A percentile compares a stretch with the other conserved stretches of the same genome.
phyloP scores from a whole-genome alignment of 1,140 invertebrate genomes.

The Scaptomyza pallida region DNA sequence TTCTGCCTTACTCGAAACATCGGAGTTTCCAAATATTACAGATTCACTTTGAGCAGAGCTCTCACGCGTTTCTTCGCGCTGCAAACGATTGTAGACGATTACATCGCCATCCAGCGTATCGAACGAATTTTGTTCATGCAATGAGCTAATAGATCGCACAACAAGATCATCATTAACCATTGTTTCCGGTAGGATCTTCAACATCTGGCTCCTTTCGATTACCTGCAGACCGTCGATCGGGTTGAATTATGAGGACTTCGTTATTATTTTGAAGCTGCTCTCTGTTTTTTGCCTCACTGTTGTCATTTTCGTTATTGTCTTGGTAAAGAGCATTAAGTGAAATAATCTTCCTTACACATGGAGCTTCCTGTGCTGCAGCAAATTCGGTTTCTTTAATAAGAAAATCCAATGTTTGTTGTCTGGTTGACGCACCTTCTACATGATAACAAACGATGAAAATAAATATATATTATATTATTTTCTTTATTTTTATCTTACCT shows the following conservation, averaged over 20 bases:
- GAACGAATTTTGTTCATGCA: constrained; percentile 56
- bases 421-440: background rate
- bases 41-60: constrained; percentile 74
- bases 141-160: constrained; percentile 46
- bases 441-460: no score
- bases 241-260: constrained; percentile 43
- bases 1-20: constrained; percentile 42
- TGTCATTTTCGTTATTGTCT: constrained; percentile 25
- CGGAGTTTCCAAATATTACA: constrained; percentile 54
- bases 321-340: constrained; percentile 20
- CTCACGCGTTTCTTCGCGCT: constrained; percentile 64
- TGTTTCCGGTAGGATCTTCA: constrained; percentile 7
- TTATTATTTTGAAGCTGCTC: constrained; percentile 27
- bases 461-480: no score
- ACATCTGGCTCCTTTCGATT: constrained; percentile 24
- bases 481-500: constrained; percentile 31
- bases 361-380: constrained; percentile 21
- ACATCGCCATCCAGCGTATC: constrained; percentile 66
- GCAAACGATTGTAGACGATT: constrained; percentile 56
- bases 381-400: constrained; percentile 50
- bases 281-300: constrained; percentile 3
- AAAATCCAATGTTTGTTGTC: constrained; percentile 38
- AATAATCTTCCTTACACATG: constrained; percentile 52
- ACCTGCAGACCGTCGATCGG: constrained; percentile 51
- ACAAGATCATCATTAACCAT: constrained; percentile 63